Conservation (phyloP, 2,888 invertebrate species). For the Pseudococcus jackbeardsleyi region DNA sequence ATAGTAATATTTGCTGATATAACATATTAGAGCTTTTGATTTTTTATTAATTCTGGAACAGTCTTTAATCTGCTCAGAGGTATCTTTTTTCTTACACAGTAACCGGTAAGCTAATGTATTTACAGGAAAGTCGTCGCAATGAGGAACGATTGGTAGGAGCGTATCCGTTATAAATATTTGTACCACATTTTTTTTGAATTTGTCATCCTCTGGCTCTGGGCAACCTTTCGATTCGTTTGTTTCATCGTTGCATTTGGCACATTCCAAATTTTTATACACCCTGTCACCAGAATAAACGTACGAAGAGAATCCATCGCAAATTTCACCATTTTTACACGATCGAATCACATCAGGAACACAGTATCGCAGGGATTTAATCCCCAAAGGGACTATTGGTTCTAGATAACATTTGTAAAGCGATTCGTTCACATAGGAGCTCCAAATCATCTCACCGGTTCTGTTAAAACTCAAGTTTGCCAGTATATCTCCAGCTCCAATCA, state of each 20-base stretch:
- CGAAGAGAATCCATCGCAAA: constrained; percentile 70
- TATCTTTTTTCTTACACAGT: neutral
- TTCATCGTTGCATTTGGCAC: constrained; percentile 71
- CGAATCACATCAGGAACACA: neutral
- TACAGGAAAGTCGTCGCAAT: constrained; percentile 6
- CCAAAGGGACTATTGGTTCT: neutral
- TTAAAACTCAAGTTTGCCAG: neutral
- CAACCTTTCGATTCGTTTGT: constrained; percentile 7
- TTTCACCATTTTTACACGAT: neutral
- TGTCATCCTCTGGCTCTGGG: neutral
- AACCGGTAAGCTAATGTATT: neutral
- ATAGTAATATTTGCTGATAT: neutral
- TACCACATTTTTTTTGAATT: neutral
- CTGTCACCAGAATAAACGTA: constrained; percentile 70
- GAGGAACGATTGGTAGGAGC: constrained; percentile 1
- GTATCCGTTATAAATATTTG: neutral
- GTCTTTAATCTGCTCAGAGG: neutral
- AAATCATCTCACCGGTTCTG: neutral
- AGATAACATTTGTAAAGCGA: neutral
- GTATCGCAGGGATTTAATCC: neutral
- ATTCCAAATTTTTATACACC: constrained; percentile 71
- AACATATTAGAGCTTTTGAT: too few species aligned
- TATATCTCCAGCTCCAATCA: neutral
- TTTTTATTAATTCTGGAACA: neutral
- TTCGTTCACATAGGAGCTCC: neutral